Conservation (phyloP, 2,113 vertebrate genomes). For the Ochotona curzoniae region DNA sequence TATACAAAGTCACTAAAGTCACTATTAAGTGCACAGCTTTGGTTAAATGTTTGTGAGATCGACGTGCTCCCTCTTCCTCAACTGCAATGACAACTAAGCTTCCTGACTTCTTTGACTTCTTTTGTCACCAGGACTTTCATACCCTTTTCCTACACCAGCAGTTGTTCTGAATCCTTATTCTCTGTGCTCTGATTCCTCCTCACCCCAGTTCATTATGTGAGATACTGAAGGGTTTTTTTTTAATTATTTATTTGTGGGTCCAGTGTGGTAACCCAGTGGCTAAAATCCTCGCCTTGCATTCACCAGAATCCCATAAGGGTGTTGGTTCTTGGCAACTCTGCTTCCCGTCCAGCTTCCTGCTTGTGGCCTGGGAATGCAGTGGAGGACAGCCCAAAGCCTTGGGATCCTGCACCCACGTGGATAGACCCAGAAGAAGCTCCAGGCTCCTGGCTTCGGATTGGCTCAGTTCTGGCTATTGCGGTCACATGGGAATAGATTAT, state of each 20-base stretch:
- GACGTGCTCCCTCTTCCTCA: neutral
- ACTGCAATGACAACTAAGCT: neutral
- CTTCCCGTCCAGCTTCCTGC: too few relatives aligned
- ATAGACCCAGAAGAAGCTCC: too few relatives aligned
- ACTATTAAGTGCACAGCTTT: neutral
- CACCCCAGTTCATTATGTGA: neutral
- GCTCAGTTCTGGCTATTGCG: too few relatives aligned
- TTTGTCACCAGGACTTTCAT: conserved; percentile 23
- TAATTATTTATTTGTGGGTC: neutral
- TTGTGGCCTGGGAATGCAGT: too few relatives aligned
- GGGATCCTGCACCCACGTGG: too few relatives aligned
- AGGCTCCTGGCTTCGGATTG: too few relatives aligned
- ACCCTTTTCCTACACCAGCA: neutral
- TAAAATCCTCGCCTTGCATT: too few relatives aligned
- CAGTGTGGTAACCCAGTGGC: too few relatives aligned
- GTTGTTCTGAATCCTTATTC: neutral
- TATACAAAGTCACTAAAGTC: neutral
- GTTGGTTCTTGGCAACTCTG: too few relatives aligned
- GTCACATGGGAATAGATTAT: too few relatives aligned
- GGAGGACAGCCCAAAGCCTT: too few relatives aligned
- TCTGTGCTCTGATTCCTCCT: neutral
- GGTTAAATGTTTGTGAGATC: neutral
- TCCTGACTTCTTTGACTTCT: neutral
- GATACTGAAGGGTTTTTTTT: neutral
- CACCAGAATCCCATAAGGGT: too few relatives aligned